These are phyloP conservation scores for Vollenhovia emeryi DNA, from an alignment of 1,140 invertebrate genomes.

Conservation along the genomic window DNA sequence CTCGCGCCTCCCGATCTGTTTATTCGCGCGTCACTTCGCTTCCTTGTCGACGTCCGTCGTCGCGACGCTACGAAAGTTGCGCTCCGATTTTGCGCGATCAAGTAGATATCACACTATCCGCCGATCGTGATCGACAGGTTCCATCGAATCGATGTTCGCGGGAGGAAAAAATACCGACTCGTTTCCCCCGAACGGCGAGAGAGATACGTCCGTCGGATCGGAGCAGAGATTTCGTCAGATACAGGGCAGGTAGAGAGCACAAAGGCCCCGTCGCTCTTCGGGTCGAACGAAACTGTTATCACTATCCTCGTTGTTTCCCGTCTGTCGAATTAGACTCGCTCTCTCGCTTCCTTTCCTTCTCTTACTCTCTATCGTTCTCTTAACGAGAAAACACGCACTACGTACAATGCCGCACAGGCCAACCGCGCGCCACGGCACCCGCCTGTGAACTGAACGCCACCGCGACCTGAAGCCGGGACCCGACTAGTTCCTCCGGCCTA, in stretches of 20 bases:
- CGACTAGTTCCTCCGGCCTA: slow-evolving; percentile 79
- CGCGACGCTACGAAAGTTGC: slow-evolving; percentile 21
- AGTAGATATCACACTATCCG: slow-evolving; percentile 5
- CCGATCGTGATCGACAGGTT: slow-evolving; percentile 14
- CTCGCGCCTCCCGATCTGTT: slow-evolving; percentile 45
- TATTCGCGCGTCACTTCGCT: slow-evolving; percentile 34
- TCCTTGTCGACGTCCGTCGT: slow-evolving; percentile 1
- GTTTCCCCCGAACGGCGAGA: not conserved
- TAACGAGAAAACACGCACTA: slow-evolving; percentile 24
- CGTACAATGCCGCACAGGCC: slow-evolving; percentile 39
- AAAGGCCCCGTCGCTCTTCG: too few relatives aligned
- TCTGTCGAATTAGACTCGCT: not conserved
- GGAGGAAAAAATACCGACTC: not conserved
- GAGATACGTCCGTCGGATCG: slow-evolving; percentile 15
- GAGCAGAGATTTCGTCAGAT: not conserved
- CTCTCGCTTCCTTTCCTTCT: not conserved
- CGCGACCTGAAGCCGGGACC: slow-evolving; percentile 81
- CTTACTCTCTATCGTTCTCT: not conserved
- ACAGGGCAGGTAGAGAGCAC: too few relatives aligned
- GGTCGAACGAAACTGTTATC: not conserved
- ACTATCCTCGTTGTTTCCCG: not conserved
- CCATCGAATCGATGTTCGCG: not conserved
- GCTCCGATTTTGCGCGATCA: slow-evolving; percentile 4
- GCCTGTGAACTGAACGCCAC: slow-evolving; percentile 82
- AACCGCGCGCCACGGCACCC: slow-evolving; percentile 79